These are phyloP conservation scores for Aquatica leii DNA, from an alignment of 2,888 invertebrate species.

Conservation along the genomic window DNA sequence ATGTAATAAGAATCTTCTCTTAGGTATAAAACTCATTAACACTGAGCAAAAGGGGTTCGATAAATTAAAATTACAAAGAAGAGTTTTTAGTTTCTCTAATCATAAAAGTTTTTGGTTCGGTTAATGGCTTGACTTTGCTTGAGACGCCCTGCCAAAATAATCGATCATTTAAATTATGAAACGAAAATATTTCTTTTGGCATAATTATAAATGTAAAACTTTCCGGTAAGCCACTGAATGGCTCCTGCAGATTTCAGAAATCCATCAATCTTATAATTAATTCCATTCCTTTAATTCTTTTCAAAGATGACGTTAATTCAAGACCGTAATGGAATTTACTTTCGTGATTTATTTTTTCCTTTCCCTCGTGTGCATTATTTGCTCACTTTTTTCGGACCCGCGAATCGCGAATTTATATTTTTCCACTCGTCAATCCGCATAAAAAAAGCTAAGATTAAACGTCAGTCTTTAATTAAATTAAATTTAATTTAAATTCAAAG, in stretches of 20 bases:
- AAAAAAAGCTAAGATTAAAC: conserved; percentile 26
- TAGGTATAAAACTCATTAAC: conserved; percentile 61
- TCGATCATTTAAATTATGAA: conserved; percentile 38
- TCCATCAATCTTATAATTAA: conserved; percentile 64
- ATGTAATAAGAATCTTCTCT: conserved; percentile 62
- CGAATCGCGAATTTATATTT: neutral
- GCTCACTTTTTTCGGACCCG: conserved; percentile 6
- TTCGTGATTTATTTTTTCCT: conserved; percentile 56
- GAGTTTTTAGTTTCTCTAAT: conserved; percentile 48
- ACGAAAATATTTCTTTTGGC: conserved; percentile 38
- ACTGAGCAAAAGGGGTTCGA: conserved; percentile 57
- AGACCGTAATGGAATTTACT: conserved; percentile 58
- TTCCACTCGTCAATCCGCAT: conserved; percentile 18
- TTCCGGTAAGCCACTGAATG: conserved; percentile 36
- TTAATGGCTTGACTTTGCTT: conserved; percentile 28
- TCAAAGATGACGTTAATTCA: conserved; percentile 62
- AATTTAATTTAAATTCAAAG: conserved; percentile 34
- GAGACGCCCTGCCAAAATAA: conserved; percentile 31
- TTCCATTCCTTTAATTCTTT: conserved; percentile 63
- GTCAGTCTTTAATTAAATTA: conserved; percentile 31
- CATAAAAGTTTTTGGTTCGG: conserved; percentile 36
- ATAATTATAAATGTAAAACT: conserved; percentile 39
- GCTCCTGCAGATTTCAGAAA: conserved; percentile 53
- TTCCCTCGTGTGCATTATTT: conserved; percentile 7
- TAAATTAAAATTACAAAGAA: conserved; percentile 56